Conservation (phyloP, 2,888 invertebrate genomes). For the Spisula subtruncata region DNA sequence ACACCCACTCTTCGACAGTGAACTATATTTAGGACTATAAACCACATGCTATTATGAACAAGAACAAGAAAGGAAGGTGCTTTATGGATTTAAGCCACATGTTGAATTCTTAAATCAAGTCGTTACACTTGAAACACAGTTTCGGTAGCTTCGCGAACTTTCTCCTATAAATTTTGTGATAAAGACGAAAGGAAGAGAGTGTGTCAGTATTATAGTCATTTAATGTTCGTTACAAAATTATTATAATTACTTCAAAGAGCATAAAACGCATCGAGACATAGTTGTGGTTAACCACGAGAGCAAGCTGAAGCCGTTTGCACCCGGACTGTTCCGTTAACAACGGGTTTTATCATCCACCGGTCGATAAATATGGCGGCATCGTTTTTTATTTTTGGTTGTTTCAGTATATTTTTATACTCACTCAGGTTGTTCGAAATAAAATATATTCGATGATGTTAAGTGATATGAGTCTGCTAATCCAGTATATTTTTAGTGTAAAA, state of each 20-base stretch:
- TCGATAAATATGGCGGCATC: neutral
- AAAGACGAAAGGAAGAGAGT: neutral
- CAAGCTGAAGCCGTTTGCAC: constrained; percentile 8
- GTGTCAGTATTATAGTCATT: neutral
- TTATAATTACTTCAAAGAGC: neutral
- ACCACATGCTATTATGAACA: too few species aligned
- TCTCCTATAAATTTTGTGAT: neutral
- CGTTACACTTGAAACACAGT: neutral
- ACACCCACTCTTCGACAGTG: too few species aligned
- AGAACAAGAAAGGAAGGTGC: too few species aligned
- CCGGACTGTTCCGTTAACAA: neutral
- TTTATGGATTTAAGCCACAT: too few species aligned
- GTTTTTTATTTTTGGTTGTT: neutral
- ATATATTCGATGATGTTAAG: neutral
- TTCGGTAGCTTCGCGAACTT: neutral
- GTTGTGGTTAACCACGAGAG: neutral
- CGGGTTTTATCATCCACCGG: neutral
- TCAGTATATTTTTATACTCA: neutral
- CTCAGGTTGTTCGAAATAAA: neutral
- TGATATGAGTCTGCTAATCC: neutral
- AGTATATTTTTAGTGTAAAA: neutral
- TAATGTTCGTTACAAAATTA: neutral
- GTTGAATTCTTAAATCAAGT: neutral
- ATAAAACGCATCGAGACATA: neutral
- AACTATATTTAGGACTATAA: too few species aligned